Percentiles rank a stretch among this genome's conserved stretches.
Evolutionary conservation across 2,888 invertebrate species (phyloP).

Genomic region (Lacanobia wlatinum): DNA sequence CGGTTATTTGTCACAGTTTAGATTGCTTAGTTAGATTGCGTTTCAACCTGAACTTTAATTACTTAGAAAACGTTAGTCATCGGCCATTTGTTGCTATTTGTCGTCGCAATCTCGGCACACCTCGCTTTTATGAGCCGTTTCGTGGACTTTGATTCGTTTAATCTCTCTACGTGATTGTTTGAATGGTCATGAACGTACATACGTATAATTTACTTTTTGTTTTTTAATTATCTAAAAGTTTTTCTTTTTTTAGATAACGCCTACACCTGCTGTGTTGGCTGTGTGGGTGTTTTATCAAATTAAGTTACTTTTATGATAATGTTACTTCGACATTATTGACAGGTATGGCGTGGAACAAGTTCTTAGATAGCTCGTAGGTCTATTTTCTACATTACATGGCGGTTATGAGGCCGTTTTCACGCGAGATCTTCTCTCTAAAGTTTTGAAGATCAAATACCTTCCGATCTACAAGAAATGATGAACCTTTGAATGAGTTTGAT

Average conservation of each 20-base stretch:
- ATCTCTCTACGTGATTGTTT: conserved; percentile 51
- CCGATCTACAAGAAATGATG: neutral
- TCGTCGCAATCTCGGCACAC: conserved; percentile 62
- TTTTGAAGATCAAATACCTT: neutral
- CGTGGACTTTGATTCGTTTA: conserved; percentile 63
- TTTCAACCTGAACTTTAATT: conserved; percentile 75
- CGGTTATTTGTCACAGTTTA: conserved; percentile 73
- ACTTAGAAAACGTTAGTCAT: conserved; percentile 72
- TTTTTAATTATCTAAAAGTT: conserved; percentile 39
- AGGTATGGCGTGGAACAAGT: neutral
- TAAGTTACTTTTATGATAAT: neutral
- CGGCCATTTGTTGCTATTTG: conserved; percentile 59
- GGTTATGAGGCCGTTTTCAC: neutral
- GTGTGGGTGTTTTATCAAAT: neutral
- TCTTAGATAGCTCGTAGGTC: neutral
- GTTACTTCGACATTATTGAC: neutral
- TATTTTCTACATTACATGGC: neutral
- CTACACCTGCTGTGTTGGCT: neutral
- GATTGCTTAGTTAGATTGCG: conserved; percentile 73
- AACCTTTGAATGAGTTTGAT: conserved; percentile 4
- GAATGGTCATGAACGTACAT: conserved; percentile 24
- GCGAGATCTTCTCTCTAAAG: neutral
- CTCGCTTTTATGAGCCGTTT: conserved; percentile 64
- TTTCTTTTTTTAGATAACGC: conserved; percentile 4
- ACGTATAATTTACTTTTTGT: conserved; percentile 19